These are phyloP conservation scores for Antheraea mylitta DNA, from an alignment of 1,140 invertebrate genomes.

Conservation along the genomic window DNA sequence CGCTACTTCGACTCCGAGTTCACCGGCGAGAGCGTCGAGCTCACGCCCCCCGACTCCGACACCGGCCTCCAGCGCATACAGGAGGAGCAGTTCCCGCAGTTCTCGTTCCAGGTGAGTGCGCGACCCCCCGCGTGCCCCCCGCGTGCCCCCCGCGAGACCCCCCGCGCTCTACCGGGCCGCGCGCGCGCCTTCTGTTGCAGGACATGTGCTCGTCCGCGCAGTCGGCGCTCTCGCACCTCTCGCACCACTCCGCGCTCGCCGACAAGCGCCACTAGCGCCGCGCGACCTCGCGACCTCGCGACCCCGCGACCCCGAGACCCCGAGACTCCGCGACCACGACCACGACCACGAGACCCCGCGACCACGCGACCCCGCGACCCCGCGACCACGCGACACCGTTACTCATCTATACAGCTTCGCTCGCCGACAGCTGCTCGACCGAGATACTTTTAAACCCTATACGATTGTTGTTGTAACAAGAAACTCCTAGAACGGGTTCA, in stretches of 20 bases:
- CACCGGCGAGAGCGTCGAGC: conserved; percentile 97
- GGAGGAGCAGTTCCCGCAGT: conserved; percentile 84
- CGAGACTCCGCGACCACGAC: no score
- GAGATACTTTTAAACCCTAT: no score
- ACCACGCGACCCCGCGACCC: not conserved
- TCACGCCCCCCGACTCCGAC: conserved; percentile 93
- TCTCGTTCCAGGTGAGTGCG: conserved; percentile 80
- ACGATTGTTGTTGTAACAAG: no score
- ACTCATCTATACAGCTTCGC: no score
- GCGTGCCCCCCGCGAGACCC: not conserved
- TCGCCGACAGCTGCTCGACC: no score
- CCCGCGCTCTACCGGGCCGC: not conserved
- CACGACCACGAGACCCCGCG: no score
- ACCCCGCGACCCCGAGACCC: not conserved
- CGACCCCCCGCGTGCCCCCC: not conserved
- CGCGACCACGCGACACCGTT: not conserved
- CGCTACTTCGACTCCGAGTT: conserved; percentile 99
- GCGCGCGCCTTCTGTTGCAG: conserved; percentile 37
- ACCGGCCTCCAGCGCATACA: conserved; percentile 80
- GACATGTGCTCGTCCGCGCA: conserved; percentile 77
- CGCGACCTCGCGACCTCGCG: conserved; percentile 1
- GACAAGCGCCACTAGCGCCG: conserved; percentile 39
- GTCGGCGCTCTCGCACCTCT: conserved; percentile 52
- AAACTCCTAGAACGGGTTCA: no score
- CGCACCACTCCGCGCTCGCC: conserved; percentile 38